phyloP scores from a whole-genome alignment of 2,888 invertebrate species.

The Lycocerus yunnanus region DNA sequence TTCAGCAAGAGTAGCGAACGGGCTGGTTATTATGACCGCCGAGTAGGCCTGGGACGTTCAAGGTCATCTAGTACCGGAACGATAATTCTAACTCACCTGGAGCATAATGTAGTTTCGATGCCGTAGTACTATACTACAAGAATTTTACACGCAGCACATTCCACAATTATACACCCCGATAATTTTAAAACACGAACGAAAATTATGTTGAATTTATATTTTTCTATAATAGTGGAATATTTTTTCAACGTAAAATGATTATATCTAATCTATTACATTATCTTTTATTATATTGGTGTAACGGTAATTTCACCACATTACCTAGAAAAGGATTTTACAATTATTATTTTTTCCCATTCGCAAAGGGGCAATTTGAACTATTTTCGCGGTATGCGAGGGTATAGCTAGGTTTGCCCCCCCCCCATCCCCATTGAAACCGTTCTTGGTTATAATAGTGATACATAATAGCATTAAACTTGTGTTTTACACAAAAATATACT shows the following conservation, averaged over 20 bases:
- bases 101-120: constrained; percentile 22
- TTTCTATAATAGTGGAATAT: neutral
- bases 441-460: no score
- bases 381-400: neutral
- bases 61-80: constrained; percentile 51
- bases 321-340: neutral
- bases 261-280: neutral
- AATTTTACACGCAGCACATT: constrained; percentile 28
- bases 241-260: neutral
- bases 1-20: constrained; percentile 15
- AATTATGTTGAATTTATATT: neutral
- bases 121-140: constrained; percentile 29
- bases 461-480: no score
- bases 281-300: neutral
- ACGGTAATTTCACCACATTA: neutral
- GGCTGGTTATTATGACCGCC: constrained; percentile 21
- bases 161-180: constrained; percentile 13
- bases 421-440: no score
- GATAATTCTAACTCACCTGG: constrained; percentile 31
- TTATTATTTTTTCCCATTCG: neutral
- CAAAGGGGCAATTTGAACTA: neutral
- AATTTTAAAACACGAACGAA: constrained; percentile 6
- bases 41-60: constrained; percentile 51
- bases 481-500: no score
- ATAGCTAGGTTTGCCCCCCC: no score